Evolutionary conservation across 2,797 vertebrate species (phyloP), one percentile per base, ranked within the genome.

Genomic region (Acanthopagrus latus): DNA sequence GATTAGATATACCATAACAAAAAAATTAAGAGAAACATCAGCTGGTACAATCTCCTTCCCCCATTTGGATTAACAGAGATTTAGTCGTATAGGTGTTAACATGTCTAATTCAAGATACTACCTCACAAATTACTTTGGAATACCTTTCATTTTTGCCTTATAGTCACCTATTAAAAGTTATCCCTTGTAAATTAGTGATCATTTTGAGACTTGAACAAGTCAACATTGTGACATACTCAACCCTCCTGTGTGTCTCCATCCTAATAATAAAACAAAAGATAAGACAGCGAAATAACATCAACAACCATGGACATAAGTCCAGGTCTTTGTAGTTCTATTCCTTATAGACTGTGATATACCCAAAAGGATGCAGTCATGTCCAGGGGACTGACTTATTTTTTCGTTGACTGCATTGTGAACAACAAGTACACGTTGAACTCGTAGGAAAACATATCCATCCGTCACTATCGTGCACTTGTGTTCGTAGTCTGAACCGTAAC

Each of bases 161-260:
- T 33, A 38, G 33, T 38, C 33, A 38, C 33, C 33, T 8, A 38
- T 38, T 38, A 38, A 38, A 38, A 38, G 33, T 8, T 58, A 12
- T 59, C 44, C 21, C 7, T 38, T 21, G 60, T 38, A 20, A 59
- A 65, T 55, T 5, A 25, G 2, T 41, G 62, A 81, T 59, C 20
- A 54, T 29, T 63, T 43, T 21, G 44, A 51, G 14, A 46, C 12
- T 33, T 2, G 0, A 51, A 50, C 33, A 38, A 38, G 7, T 56
- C 44, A 46, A 33, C 7, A 43, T 25, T 43, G 6, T 64, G 23
- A 57, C 12, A 71, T 11, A 11, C 3, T 16, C 8, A 21, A 44
- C 10, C 14, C 29, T 7, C 0, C 14, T 58, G 60, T 16, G 3
- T 3, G 38, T 38, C 38, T 38, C 38, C 38, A 38, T 38, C 38